Evolutionary conservation across 2,113 vertebrate species (phyloP).

Genomic region (Oenanthe oenanthe): DNA sequence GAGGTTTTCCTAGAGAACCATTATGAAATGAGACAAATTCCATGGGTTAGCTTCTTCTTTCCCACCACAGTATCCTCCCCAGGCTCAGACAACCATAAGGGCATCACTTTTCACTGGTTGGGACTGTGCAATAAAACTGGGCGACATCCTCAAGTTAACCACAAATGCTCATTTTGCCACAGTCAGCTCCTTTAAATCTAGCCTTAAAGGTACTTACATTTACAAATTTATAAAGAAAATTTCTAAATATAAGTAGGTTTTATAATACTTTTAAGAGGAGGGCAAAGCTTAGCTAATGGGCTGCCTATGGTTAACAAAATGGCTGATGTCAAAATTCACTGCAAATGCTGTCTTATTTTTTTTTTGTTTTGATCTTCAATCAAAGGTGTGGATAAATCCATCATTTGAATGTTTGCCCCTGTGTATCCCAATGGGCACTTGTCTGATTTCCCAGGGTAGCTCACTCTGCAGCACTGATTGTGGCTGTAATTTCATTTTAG

Average conservation of each 20-base stretch:
- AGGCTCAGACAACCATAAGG: neutral
- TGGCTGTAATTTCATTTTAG: neutral
- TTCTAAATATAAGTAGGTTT: neutral
- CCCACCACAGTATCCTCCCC: neutral
- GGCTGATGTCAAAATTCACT: neutral
- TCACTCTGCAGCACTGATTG: neutral
- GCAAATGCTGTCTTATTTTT: rapidly evolving
- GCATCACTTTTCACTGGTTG: neutral
- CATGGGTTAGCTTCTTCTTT: neutral
- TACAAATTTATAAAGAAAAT: neutral
- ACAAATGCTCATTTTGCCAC: neutral
- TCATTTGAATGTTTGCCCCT: rapidly evolving
- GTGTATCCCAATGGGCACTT: neutral
- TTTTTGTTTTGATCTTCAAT: neutral
- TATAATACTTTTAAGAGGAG: neutral
- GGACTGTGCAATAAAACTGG: neutral
- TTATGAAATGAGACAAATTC: neutral
- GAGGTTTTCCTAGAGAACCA: neutral
- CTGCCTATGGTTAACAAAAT: neutral
- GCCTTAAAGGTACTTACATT: neutral
- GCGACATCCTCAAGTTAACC: neutral
- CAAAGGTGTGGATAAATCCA: neutral
- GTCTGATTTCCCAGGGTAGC: neutral
- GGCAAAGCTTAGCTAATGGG: neutral
- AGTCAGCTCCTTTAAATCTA: neutral